phyloP scores from a whole-genome alignment of 2,113 vertebrate genomes.

The Leuciscus idus region DNA sequence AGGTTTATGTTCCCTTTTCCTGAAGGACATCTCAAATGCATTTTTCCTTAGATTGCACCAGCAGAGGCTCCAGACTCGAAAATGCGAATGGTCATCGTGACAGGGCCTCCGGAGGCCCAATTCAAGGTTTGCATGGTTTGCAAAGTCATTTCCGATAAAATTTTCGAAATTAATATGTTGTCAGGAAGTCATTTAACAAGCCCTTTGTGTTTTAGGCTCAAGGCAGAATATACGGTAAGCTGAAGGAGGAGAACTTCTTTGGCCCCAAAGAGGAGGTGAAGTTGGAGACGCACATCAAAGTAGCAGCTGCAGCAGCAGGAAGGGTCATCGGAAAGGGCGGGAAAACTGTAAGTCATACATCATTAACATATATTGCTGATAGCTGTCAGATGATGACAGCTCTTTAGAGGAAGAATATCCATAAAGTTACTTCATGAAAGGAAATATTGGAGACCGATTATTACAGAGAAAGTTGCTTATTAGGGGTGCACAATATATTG shows the following conservation, averaged over 20 bases:
- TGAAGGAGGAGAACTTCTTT: slow-evolving; percentile 96
- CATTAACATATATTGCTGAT: no score
- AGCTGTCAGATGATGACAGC: neutral
- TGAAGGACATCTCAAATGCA: neutral
- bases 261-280: slow-evolving; percentile 95
- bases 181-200: neutral
- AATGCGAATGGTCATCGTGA: slow-evolving; percentile 94
- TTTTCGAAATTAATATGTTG: neutral
- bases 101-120: slow-evolving; percentile 93
- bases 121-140: slow-evolving; percentile 83
- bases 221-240: slow-evolving; percentile 92
- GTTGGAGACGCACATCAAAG: slow-evolving; percentile 92
- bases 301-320: slow-evolving; percentile 88
- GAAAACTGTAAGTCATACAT: slow-evolving; percentile 83
- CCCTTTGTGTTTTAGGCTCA: slow-evolving; percentile 78
- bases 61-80: slow-evolving; percentile 92
- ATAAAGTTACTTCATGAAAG: neutral
- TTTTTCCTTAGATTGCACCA: slow-evolving; percentile 83
- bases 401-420: neutral
- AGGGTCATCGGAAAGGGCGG: slow-evolving; percentile 93
- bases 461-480: neutral
- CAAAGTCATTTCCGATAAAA: neutral
- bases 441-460: neutral
- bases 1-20: neutral
- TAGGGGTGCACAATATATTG: neutral